Evolutionary conservation across 35 echinoderm and acorn worm species (phyloP).

Genomic region (Hemicentrotus pulcherrimus): DNA sequence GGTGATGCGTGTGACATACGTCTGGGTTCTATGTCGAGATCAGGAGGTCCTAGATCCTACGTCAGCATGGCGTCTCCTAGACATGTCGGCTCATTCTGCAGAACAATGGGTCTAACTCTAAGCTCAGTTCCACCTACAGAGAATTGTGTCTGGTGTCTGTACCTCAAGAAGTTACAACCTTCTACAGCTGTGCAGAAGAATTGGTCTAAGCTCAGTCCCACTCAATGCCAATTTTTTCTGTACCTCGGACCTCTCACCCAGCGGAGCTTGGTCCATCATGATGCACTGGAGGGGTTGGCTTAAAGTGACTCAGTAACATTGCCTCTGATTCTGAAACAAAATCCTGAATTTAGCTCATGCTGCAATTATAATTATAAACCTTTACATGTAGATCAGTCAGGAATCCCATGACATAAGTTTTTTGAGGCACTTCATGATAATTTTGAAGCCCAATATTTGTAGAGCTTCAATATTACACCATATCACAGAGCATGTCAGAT

Average conservation of each 20-base stretch:
- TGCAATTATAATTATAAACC: too few relatives aligned
- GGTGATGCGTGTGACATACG: slow-evolving; percentile 91
- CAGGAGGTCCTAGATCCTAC: slow-evolving; percentile 84
- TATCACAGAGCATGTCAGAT: too few relatives aligned
- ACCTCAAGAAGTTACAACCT: neutral
- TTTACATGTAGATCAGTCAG: too few relatives aligned
- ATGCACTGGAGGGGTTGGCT: too few relatives aligned
- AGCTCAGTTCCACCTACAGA: neutral
- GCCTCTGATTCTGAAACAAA: too few relatives aligned
- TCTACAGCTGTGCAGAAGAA: neutral
- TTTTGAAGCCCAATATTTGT: too few relatives aligned
- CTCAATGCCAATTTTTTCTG: neutral
- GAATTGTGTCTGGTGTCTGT: neutral
- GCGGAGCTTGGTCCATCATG: neutral
- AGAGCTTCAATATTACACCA: too few relatives aligned
- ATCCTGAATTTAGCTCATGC: too few relatives aligned
- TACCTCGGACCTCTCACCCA: neutral
- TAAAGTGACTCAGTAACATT: too few relatives aligned
- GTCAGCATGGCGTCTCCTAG: slow-evolving; percentile 91
- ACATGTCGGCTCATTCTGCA: slow-evolving; percentile 85
- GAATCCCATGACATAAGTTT: too few relatives aligned
- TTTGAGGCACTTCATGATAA: too few relatives aligned
- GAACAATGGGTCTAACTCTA: slow-evolving; percentile 83
- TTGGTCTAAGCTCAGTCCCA: neutral
- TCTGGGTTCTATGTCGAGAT: slow-evolving; percentile 94